Evolutionary conservation across 2,797 vertebrate genomes (phyloP).

Genomic region (Psittacula derbiana): DNA sequence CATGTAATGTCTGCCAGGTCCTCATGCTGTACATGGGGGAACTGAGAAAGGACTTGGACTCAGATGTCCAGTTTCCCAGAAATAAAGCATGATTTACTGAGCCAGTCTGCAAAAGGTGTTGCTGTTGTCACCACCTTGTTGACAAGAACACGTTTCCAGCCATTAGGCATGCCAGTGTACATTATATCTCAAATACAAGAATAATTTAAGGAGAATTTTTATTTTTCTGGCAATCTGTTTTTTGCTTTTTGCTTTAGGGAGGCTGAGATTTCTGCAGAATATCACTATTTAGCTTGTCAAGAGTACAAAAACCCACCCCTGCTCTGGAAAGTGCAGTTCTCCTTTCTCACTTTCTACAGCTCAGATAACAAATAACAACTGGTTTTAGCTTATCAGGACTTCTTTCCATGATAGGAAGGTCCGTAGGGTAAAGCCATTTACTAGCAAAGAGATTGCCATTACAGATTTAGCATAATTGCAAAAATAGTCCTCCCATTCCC

Average conservation of each 20-base stretch:
- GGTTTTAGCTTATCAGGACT: not conserved
- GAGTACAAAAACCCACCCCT: not conserved
- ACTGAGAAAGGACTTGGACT: not conserved
- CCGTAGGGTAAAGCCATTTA: not conserved
- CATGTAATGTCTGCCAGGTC: not conserved
- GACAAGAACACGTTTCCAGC: not conserved
- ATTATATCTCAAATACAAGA: not conserved
- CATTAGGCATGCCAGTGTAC: not conserved
- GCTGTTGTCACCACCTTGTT: not conserved
- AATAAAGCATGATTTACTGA: not conserved
- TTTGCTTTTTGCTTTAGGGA: not conserved
- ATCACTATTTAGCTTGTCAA: not conserved
- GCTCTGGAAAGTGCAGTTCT: not conserved
- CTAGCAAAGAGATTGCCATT: not conserved
- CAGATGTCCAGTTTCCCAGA: not conserved
- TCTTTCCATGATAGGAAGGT: not conserved
- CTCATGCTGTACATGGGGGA: not conserved
- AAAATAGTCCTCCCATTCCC: not conserved
- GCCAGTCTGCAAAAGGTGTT: not conserved
- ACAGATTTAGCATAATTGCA: not conserved
- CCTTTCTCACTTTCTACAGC: not conserved
- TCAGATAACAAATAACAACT: not conserved
- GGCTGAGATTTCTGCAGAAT: not conserved
- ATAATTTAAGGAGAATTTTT: not conserved
- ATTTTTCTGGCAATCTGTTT: not conserved